phyloP scores from a whole-genome alignment of 2,888 invertebrate species.

The Apodemia duryi region DNA sequence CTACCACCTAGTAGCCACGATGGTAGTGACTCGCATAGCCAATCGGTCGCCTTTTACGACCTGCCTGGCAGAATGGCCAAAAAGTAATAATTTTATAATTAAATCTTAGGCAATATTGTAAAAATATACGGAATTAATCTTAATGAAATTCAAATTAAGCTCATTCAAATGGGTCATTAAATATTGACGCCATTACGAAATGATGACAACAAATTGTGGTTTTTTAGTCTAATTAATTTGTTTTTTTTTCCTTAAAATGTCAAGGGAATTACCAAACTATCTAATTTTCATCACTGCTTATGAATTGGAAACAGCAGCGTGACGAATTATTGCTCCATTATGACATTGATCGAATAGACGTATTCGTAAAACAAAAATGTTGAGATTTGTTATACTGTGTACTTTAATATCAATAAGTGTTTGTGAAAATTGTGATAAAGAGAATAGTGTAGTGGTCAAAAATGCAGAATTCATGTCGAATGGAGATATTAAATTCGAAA shows the following conservation, averaged over 20 bases:
- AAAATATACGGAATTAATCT: neutral
- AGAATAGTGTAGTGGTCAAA: neutral
- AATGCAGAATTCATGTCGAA: slow-evolving; percentile 1
- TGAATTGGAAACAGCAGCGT: neutral
- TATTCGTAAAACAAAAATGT: neutral
- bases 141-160: neutral
- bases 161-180: neutral
- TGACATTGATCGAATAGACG: neutral
- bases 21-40: too few species aligned
- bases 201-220: neutral
- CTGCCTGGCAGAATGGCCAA: too few species aligned
- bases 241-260: neutral
- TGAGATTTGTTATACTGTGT: neutral
- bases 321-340: neutral
- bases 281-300: neutral
- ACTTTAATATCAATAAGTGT: neutral
- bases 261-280: neutral
- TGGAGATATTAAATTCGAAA: slow-evolving; percentile 1
- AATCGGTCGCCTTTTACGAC: too few species aligned
- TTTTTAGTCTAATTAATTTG: neutral
- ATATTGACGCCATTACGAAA: neutral
- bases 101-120: too few species aligned
- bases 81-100: too few species aligned
- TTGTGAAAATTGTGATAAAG: neutral
- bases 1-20: too few species aligned